phyloP scores from a whole-genome alignment of 2,797 vertebrate genomes.

The Poecilia picta region DNA sequence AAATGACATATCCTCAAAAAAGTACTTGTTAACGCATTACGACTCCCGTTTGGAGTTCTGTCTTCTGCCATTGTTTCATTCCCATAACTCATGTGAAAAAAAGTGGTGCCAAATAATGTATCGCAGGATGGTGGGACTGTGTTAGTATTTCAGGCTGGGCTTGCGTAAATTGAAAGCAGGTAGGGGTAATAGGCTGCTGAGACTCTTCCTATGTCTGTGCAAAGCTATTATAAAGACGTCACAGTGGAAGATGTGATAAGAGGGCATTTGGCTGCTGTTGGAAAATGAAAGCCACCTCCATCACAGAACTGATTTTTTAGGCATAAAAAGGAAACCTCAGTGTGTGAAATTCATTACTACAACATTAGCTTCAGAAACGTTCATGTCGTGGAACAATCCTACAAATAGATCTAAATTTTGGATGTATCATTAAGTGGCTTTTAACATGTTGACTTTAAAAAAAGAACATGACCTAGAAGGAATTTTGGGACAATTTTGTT shows the following conservation, averaged over 20 bases:
- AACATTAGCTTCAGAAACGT: constrained; percentile 35
- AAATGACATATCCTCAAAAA: not conserved
- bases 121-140: constrained; percentile 15
- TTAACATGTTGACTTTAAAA: constrained; percentile 33
- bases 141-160: constrained; percentile 29
- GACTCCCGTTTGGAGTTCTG: not conserved
- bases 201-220: constrained; percentile 52
- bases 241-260: constrained; percentile 61
- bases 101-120: not conserved
- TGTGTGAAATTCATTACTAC: constrained; percentile 36
- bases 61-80: not conserved
- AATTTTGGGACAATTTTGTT: constrained; percentile 32
- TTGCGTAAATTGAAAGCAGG: constrained; percentile 58
- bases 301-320: constrained; percentile 49
- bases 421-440: constrained; percentile 27
- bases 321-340: constrained; percentile 42
- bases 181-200: constrained; percentile 52
- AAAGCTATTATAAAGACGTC: constrained; percentile 56
- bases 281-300: constrained; percentile 55
- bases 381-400: constrained; percentile 5
- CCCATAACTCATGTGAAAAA: constrained; percentile 7
- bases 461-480: constrained; percentile 8
- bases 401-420: constrained; percentile 23
- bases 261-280: constrained; percentile 41
- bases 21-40: not conserved